Evolutionary conservation across 2,797 vertebrate species (phyloP).

Genomic region (Pangasius sanitwongsei): DNA sequence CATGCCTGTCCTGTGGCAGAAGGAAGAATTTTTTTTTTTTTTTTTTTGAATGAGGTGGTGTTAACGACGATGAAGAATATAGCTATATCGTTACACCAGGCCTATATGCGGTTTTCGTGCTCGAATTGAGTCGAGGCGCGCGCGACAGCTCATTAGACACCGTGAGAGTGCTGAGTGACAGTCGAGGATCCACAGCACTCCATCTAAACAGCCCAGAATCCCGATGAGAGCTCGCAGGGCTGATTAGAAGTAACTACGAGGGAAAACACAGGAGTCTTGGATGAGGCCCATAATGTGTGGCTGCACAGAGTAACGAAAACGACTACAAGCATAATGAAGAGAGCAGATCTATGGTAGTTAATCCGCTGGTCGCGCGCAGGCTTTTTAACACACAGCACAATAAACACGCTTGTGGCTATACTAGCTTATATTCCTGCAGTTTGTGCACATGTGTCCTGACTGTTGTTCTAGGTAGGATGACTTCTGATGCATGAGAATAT

Average conservation of each 20-base stretch:
- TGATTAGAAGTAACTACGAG: constrained; percentile 35
- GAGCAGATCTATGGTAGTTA: neutral
- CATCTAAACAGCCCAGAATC: constrained; percentile 46
- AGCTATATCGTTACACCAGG: constrained; percentile 2
- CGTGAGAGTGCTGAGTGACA: constrained; percentile 46
- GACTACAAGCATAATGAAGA: neutral
- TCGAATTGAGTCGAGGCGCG: constrained; percentile 12
- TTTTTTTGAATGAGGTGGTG: neutral
- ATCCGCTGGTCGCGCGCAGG: neutral
- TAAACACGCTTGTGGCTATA: neutral
- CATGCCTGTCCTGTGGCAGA: constrained; percentile 40
- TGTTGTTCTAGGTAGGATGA: neutral
- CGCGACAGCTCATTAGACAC: constrained; percentile 53
- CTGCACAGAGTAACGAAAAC: neutral
- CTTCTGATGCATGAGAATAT: neutral
- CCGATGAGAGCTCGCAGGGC: constrained; percentile 33
- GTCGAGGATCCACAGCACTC: constrained; percentile 42
- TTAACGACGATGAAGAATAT: constrained; percentile 14
- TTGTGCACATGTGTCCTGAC: neutral
- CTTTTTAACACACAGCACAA: neutral
- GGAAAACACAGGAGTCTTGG: neutral
- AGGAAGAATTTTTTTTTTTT: neutral
- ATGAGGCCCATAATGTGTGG: constrained; percentile 15
- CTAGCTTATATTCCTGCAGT: neutral
- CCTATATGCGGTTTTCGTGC: constrained; percentile 10